Base-by-base conservation (phyloP, 2,113 vertebrate species). In the Pituophis catenifer region DNA sequence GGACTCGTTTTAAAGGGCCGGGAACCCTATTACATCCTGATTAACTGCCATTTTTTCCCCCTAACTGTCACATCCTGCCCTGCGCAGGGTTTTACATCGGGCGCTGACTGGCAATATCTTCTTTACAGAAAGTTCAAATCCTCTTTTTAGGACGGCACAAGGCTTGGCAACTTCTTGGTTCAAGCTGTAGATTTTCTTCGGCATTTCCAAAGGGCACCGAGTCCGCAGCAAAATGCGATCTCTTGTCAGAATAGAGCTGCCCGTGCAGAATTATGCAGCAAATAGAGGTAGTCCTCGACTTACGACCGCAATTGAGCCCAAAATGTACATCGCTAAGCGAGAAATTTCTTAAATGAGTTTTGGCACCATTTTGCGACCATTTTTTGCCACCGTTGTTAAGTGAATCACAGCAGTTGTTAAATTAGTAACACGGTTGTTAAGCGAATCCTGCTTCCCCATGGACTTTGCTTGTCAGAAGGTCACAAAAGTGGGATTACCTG, bases 61-160 rank as follows among this genome's bases (percentile, higher is more conserved):
- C 50, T 2, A 15, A 33, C 0, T 21, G 4, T 21, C 13, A 19
- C 87, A 70, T 11, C n/a, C 9, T 0, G 3, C 0, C 19, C 17
- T 8, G 7, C 2, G 1, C 53, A 4, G 29, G 1, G 87, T 21
- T 54, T 33, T 33, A 17, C 52, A 9, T 3, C 0, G 13, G 29
- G 21, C 9, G 26, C 13, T n/a, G 26, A 15, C 26, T n/a, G 86
- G 6, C 2, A 8, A 53, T 9, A 10, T 33, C n/a, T 53, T 53
- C n/a, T 54, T n/a, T 70, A 33, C 29, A 12, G 13, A n/a, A 70
- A 70, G 65, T 12, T 70, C 29, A 15, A 15, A 15, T n/a, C n/a
- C 65, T 6, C 13, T 15, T 70, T 70, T n/a, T 70, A 70, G 65
- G 65, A 15, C 2, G 2, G 2, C 29, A 15, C 65, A 15, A 15